Evolutionary conservation across 2,113 vertebrate genomes (phyloP).

Genomic region (Tringa solitaria): DNA sequence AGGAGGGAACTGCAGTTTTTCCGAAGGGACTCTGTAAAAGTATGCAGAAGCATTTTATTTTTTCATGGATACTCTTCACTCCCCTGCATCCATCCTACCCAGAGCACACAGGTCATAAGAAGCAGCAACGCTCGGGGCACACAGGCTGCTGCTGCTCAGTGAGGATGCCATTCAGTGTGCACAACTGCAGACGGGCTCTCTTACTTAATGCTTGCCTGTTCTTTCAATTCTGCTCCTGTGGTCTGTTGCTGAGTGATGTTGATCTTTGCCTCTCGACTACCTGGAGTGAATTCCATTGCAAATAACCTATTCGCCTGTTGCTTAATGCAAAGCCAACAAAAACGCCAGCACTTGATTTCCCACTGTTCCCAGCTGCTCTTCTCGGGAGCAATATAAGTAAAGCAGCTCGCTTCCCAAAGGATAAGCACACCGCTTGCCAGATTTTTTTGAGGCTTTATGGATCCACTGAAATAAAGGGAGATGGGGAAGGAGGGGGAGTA

Average conservation of each 20-base stretch:
- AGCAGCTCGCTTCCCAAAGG: not conserved
- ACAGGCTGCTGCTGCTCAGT: not conserved
- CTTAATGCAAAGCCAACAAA: constrained; percentile 10
- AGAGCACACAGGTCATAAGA: not conserved
- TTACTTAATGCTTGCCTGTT: not conserved
- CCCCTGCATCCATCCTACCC: not conserved
- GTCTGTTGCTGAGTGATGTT: not conserved
- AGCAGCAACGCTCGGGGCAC: not conserved
- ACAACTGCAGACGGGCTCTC: not conserved
- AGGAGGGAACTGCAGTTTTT: not conserved
- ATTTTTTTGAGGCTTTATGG: not conserved
- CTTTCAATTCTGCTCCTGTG: not conserved
- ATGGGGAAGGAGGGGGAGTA: not conserved
- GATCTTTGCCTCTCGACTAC: not conserved
- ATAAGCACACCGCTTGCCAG: not conserved
- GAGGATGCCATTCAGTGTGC: not conserved
- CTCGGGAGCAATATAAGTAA: not conserved
- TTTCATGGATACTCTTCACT: not conserved
- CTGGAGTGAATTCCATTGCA: not conserved
- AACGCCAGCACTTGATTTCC: not conserved
- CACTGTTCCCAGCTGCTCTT: not conserved
- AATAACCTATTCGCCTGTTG: not conserved
- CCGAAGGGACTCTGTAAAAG: not conserved
- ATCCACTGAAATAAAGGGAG: not conserved
- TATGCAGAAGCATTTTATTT: not conserved